Base-by-base conservation (phyloP, 2,888 invertebrate genomes). In the Lasioglossum zephyrum region DNA sequence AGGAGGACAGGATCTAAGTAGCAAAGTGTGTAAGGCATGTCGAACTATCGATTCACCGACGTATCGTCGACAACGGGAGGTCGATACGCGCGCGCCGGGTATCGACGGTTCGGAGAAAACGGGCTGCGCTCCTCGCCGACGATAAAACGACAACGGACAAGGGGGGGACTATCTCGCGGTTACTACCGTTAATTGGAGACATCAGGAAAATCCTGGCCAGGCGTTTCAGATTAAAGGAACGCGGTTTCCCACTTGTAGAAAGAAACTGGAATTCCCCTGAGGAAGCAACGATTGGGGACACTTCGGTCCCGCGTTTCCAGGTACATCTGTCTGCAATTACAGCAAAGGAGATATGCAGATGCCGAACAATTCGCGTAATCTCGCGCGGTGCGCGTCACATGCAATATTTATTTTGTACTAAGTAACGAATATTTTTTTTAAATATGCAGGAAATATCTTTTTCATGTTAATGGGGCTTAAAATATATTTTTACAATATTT, bases 11-110 rank as follows among this genome's bases (percentile, higher is more conserved):
- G 87, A 85, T 89, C 89, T 92, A 92, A 92, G 92, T 92, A 92
- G 92, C 92, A 92, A 92, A 92, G 90, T 92, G 89, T 92, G 92
- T 92, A 92, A 90, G 90, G 80, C 87, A 88, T 87, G 87, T 89
- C 87, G 85, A 88, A 81, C 91, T 90, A 92, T 92, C 92, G 92
- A 89, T 87, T 87, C 86, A 80, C 81, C 85, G 91, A 88, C 36
- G 87, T 89, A 89, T 89, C 91, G 90, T 82, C 83, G 87, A 84
- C 87, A 90, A 89, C 88, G 89, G 84, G 73, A 76, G 87, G 84
- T 82, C 84, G 89, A 89, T 89, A 87, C 84, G 69, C 79, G 57
- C 77, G n/a, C 31, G 53, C 53, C 53, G 73, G 47, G 78, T 88
- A 85, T 87, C 76, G 73, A 80, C 72, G 78, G 60, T 73, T 81